These are phyloP conservation scores for Boloria euphrosyne DNA, from an alignment of 2,888 invertebrate genomes.

Conservation along the genomic window DNA sequence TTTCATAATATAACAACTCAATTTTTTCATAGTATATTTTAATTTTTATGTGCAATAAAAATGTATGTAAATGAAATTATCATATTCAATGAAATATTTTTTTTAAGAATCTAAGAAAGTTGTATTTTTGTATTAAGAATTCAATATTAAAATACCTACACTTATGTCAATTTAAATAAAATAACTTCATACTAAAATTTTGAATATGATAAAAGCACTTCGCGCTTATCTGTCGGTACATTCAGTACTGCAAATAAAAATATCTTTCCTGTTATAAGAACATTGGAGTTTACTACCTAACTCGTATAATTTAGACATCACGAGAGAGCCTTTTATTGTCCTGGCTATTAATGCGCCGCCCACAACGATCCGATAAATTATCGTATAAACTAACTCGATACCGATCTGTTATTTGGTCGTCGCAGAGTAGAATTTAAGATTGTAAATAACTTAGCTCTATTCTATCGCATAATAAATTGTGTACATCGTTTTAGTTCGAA, in stretches of 20 bases:
- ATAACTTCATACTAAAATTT: slow-evolving; percentile 24
- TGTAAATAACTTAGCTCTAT: slow-evolving; percentile 38
- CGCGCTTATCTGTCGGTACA: slow-evolving; percentile 24
- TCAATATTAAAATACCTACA: slow-evolving; percentile 6
- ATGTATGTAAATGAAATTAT: no score
- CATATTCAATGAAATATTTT: no score
- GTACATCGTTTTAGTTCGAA: slow-evolving; percentile 20
- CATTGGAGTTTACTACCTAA: slow-evolving; percentile 36
- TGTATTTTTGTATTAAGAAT: no score
- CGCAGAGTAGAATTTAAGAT: slow-evolving; percentile 35
- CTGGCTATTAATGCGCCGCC: slow-evolving; percentile 48
- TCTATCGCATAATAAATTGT: slow-evolving; percentile 32
- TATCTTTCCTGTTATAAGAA: slow-evolving; percentile 35
- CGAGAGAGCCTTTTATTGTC: slow-evolving; percentile 47
- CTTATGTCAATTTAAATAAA: slow-evolving; percentile 6
- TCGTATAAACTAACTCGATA: slow-evolving; percentile 47
- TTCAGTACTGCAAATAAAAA: slow-evolving; percentile 38
- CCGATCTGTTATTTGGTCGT: slow-evolving; percentile 39
- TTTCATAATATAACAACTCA: no score
- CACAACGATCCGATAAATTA: slow-evolving; percentile 50
- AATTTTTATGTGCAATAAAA: no score
- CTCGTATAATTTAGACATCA: slow-evolving; percentile 48
- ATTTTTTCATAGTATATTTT: no score
- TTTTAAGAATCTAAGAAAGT: no score
- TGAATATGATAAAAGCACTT: slow-evolving; percentile 20